These are phyloP conservation scores for Nesometra sesokonis DNA, from an alignment of 35 echinoderm and acorn worm genomes.

Conservation along the genomic window DNA sequence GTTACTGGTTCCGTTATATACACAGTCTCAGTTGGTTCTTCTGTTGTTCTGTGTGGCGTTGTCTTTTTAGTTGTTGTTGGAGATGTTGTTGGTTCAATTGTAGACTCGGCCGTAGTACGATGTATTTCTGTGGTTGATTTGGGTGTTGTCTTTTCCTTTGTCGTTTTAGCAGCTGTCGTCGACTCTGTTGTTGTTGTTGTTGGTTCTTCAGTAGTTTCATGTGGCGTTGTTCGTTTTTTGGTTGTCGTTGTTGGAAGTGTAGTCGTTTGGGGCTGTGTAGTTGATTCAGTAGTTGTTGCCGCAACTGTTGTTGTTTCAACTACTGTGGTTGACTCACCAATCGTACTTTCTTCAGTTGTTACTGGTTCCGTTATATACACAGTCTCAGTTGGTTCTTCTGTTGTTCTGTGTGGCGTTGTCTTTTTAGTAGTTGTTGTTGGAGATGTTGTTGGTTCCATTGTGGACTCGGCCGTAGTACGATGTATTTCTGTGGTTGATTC, in stretches of 20 bases:
- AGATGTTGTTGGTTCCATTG: background rate
- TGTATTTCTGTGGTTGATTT: background rate
- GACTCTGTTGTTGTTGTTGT: background rate
- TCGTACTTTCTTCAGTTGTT: too few relatives aligned
- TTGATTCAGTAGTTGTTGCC: background rate
- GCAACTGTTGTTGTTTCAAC: too few relatives aligned
- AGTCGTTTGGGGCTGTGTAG: background rate
- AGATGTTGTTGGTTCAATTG: background rate
- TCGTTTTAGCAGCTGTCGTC: background rate
- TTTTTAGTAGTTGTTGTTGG: background rate
- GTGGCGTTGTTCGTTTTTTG: background rate
- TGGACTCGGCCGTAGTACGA: background rate
- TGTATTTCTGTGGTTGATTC: too few relatives aligned
- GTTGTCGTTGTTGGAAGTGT: background rate
- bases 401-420: too few relatives aligned
- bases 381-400: too few relatives aligned
- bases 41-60: background rate
- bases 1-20: background rate
- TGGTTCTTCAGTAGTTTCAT: background rate
- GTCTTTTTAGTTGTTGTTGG: background rate
- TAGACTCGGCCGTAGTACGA: too few relatives aligned
- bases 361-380: too few relatives aligned
- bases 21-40: background rate
- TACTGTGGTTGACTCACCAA: too few relatives aligned
- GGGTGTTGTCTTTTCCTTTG: background rate